Evolutionary conservation across 2,797 vertebrate genomes (phyloP).

Genomic region (Cuculus canorus): DNA sequence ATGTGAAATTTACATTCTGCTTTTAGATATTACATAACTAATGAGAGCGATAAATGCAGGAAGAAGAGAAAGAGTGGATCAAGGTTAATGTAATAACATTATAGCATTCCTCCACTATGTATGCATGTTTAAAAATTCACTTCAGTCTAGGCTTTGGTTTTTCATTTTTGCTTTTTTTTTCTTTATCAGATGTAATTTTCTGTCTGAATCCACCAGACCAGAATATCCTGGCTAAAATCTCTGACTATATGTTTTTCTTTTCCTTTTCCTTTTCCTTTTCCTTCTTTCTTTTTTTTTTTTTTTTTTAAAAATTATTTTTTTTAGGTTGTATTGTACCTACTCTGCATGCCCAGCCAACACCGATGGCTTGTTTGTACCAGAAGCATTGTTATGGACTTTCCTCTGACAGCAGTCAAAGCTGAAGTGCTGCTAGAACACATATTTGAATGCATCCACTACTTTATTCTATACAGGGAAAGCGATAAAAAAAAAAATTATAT

Average conservation of each 20-base stretch:
- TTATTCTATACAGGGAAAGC: not conserved
- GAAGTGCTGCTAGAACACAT: not conserved
- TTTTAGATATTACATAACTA: slow-evolving; percentile 42
- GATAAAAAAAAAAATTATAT: not conserved
- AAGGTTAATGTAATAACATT: slow-evolving; percentile 29
- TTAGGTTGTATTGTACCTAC: not conserved
- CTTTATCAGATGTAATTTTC: slow-evolving; percentile 19
- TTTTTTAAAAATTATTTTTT: not conserved
- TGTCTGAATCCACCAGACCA: not conserved
- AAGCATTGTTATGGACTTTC: not conserved
- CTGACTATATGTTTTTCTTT: not conserved
- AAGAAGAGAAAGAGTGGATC: not conserved
- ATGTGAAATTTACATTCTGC: slow-evolving; percentile 9
- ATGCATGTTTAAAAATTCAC: not conserved
- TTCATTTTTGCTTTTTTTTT: slow-evolving; percentile 12
- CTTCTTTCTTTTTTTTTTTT: not conserved
- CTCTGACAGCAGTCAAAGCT: not conserved
- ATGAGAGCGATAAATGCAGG: slow-evolving; percentile 43
- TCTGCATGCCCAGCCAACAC: not conserved
- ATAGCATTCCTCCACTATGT: not conserved
- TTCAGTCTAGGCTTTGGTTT: not conserved
- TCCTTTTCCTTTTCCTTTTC: too few species aligned
- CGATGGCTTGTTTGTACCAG: not conserved
- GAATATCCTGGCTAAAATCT: not conserved
- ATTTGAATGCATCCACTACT: not conserved